Conservation (phyloP, 2,888 invertebrate genomes). For the Timema podura region DNA sequence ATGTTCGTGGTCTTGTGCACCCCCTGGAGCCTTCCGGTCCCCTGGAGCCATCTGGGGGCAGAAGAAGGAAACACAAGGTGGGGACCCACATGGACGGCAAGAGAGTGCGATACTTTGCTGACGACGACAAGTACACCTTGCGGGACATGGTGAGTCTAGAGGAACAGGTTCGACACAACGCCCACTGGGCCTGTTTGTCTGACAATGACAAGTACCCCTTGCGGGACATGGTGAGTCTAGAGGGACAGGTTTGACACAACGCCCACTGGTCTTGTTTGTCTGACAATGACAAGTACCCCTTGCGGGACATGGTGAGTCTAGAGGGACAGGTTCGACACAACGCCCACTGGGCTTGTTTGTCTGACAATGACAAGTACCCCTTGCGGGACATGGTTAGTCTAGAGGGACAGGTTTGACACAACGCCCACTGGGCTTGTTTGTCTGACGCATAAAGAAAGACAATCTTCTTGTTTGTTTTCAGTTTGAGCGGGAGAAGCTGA, state of each 20-base stretch:
- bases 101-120: conserved; percentile 77
- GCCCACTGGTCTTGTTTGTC: too few relatives aligned
- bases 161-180: too few relatives aligned
- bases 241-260: too few relatives aligned
- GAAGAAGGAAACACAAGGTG: conserved; percentile 51
- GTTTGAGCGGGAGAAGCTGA: conserved; percentile 78
- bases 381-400: conserved; percentile 71
- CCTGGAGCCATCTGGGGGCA: conserved; percentile 41
- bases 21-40: conserved; percentile 52
- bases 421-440: too few relatives aligned
- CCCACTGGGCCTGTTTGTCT: too few relatives aligned
- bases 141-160: conserved; percentile 65
- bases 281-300: conserved; percentile 83
- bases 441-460: background rate
- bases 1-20: conserved; percentile 52
- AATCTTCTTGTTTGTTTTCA: conserved; percentile 41
- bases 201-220: conserved; percentile 87
- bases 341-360: too few relatives aligned
- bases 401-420: too few relatives aligned
- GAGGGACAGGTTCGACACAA: too few relatives aligned
- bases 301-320: conserved; percentile 70
- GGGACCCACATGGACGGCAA: conserved; percentile 72
- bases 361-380: conserved; percentile 84
- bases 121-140: conserved; percentile 84
- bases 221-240: conserved; percentile 65